These are phyloP conservation scores for Blomia tropicalis DNA, from an alignment of 2,888 invertebrate species.

Conservation along the genomic window DNA sequence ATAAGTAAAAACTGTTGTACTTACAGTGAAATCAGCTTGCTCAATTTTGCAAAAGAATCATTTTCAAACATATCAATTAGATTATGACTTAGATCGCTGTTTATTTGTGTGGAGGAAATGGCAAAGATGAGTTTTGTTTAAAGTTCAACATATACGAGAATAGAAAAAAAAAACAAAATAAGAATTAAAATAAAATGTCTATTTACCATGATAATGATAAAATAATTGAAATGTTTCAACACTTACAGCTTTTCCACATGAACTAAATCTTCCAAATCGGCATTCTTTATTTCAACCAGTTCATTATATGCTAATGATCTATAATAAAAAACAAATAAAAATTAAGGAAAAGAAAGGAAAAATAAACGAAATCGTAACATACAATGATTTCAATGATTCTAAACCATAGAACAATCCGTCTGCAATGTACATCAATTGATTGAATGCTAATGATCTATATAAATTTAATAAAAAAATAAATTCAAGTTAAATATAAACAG, in stretches of 20 bases:
- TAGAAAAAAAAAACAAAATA: slow-evolving; percentile 29
- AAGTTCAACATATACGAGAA: too few relatives aligned
- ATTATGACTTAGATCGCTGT: slow-evolving; percentile 43
- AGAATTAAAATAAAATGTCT: slow-evolving; percentile 22
- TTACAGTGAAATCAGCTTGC: slow-evolving; percentile 39
- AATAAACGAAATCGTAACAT: too few relatives aligned
- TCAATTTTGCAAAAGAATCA: slow-evolving; percentile 40
- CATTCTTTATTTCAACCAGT: background rate
- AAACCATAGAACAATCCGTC: slow-evolving; percentile 6
- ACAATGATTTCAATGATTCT: slow-evolving; percentile 22
- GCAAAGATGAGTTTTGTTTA: too few relatives aligned
- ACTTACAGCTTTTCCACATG: slow-evolving; percentile 26
- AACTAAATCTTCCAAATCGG: slow-evolving; percentile 22
- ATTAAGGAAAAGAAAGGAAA: background rate
- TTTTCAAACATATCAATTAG: slow-evolving; percentile 37
- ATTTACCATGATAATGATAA: slow-evolving; percentile 15
- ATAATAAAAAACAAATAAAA: background rate
- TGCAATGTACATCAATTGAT: slow-evolving; percentile 11
- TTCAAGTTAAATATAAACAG: background rate
- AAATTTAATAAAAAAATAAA: slow-evolving; percentile 12
- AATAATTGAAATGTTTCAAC: background rate
- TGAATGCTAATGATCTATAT: slow-evolving; percentile 20
- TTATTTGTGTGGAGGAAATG: too few relatives aligned
- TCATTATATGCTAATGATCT: slow-evolving; percentile 16
- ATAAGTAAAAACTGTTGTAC: too few relatives aligned